Conservation (phyloP, 2,113 vertebrate genomes). For the Elachura formosa region DNA sequence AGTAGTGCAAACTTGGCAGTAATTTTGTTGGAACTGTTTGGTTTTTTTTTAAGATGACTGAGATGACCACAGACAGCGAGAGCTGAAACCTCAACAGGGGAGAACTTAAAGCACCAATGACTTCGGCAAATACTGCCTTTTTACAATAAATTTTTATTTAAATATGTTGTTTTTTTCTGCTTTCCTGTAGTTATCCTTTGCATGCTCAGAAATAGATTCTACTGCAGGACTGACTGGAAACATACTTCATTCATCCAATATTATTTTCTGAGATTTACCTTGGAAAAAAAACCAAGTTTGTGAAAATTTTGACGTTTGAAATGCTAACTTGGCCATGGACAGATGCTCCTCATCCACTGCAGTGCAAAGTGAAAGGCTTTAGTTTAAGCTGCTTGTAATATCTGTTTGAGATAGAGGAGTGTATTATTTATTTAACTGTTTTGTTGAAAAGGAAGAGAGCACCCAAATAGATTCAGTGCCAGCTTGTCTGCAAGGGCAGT, state of each 20-base stretch:
- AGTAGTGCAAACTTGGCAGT: neutral
- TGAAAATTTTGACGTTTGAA: neutral
- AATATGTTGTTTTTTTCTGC: neutral
- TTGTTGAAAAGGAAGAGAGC: neutral
- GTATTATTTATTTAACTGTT: neutral
- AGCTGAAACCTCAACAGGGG: neutral
- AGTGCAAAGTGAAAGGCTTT: neutral
- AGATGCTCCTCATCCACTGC: neutral
- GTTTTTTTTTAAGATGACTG: neutral
- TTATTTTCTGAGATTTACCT: neutral
- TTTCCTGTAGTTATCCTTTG: neutral
- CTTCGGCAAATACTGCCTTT: neutral
- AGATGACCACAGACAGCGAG: neutral
- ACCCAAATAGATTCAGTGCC: neutral
- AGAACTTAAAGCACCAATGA: neutral
- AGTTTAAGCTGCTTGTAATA: neutral
- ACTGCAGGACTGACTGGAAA: neutral
- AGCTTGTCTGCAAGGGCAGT: neutral
- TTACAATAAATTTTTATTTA: neutral
- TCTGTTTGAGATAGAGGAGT: neutral
- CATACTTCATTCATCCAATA: neutral
- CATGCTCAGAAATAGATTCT: neutral
- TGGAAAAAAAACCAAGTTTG: neutral
- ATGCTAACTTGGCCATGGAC: neutral
- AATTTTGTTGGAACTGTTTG: neutral